phyloP scores from a whole-genome alignment of 2,888 invertebrate species.

The Hypena proboscidalis region DNA sequence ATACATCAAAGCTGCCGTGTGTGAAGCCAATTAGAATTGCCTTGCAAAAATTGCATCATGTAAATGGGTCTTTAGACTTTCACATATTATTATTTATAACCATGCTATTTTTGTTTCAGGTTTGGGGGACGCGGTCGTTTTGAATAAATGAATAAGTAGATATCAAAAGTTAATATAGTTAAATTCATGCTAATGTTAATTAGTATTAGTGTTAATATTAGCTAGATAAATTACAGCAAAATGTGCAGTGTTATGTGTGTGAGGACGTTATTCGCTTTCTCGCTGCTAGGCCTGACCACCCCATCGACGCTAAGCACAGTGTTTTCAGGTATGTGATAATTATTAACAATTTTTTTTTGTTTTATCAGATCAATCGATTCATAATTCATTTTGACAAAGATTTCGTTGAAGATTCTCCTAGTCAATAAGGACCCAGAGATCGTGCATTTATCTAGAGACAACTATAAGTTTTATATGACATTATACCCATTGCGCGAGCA shows the following conservation, averaged over 20 bases:
- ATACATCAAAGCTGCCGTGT: too few relatives aligned
- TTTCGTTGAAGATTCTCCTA: too few relatives aligned
- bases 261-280: conserved; percentile 64
- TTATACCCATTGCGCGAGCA: too few relatives aligned
- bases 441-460: too few relatives aligned
- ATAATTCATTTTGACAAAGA: too few relatives aligned
- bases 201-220: conserved; percentile 53
- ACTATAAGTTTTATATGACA: too few relatives aligned
- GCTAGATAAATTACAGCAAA: conserved; percentile 59
- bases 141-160: conserved; percentile 41
- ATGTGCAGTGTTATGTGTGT: conserved; percentile 68
- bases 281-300: conserved; percentile 65
- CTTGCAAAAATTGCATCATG: too few relatives aligned
- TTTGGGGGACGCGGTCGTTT: conserved; percentile 51
- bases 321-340: conserved; percentile 62
- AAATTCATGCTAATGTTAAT: conserved; percentile 43
- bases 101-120: conserved; percentile 65
- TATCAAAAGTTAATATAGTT: conserved; percentile 32
- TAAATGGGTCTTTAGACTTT: too few relatives aligned
- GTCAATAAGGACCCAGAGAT: too few relatives aligned
- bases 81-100: conserved; percentile 2
- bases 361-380: too few relatives aligned
- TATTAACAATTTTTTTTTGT: too few relatives aligned
- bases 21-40: too few relatives aligned
- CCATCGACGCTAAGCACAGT: conserved; percentile 71